Evolutionary conservation across 2,113 vertebrate genomes (phyloP).

Genomic region (Albula goreensis): DNA sequence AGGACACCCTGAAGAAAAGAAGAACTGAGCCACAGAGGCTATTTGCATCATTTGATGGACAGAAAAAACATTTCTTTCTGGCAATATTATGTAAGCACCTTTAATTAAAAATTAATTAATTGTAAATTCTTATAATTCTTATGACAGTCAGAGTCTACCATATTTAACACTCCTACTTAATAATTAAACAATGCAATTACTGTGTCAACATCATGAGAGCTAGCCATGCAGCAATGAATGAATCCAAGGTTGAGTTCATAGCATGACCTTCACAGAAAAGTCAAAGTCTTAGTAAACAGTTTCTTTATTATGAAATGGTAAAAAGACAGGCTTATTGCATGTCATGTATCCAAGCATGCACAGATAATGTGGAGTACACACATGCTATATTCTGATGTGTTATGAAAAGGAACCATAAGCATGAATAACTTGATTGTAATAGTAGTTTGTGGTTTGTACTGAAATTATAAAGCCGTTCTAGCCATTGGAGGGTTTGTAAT

Average conservation of each 20-base stretch:
- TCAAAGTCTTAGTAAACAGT: no score
- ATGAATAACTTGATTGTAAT: neutral
- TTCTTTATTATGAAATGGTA: neutral
- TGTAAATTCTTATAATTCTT: no score
- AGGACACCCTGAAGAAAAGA: neutral
- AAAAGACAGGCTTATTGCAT: neutral
- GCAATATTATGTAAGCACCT: no score
- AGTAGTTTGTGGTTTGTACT: neutral
- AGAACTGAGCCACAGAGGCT: neutral
- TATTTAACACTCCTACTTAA: neutral
- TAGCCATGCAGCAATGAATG: neutral
- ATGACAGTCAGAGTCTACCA: neutral
- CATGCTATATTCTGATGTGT: neutral
- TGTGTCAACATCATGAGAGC: neutral
- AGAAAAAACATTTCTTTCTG: neutral
- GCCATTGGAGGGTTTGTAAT: constrained; percentile 44
- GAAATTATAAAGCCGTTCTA: neutral
- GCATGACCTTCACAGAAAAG: neutral
- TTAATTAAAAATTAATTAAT: no score
- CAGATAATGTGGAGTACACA: neutral
- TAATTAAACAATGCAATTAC: neutral
- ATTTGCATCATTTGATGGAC: neutral
- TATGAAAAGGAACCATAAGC: no score
- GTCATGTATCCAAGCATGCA: neutral
- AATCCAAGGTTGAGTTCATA: neutral